A percentile compares a stretch with the other conserved stretches of the same genome.
Evolutionary conservation across 1,140 invertebrate genomes (phyloP).

Genomic region (Papilio glaucus): DNA sequence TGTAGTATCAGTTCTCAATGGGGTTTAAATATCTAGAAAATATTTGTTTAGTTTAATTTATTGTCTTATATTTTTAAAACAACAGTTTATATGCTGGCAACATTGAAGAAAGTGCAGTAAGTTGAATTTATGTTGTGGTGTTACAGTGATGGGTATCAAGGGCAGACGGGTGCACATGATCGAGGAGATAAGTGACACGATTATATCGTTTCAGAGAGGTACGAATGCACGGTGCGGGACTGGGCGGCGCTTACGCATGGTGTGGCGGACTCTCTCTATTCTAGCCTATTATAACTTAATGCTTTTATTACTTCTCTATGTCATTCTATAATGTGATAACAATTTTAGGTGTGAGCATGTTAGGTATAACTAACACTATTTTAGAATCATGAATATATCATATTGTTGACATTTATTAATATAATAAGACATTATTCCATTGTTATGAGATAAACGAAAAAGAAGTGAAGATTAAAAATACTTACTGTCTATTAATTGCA

Average conservation of each 20-base stretch:
- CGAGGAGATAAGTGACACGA: constrained; percentile 98
- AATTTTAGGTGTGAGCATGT: neutral
- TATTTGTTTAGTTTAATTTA: constrained; percentile 41
- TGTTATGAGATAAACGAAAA: neutral
- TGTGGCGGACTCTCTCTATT: constrained; percentile 54
- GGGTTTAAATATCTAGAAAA: constrained; percentile 6
- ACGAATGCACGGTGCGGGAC: constrained; percentile 77
- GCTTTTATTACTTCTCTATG: constrained; percentile 34
- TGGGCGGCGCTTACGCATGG: constrained; percentile 59
- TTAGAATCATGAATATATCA: neutral
- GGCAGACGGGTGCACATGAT: constrained; percentile 98
- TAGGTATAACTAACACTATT: neutral
- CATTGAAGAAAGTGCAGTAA: constrained; percentile 23
- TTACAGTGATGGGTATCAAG: constrained; percentile 98
- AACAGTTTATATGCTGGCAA: constrained; percentile 8
- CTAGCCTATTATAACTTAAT: constrained; percentile 42
- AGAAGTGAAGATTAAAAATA: constrained; percentile 27
- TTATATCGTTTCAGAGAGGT: constrained; percentile 99
- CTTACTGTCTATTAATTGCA: constrained; percentile 56
- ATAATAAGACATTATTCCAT: constrained; percentile 1
- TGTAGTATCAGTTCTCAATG: constrained; percentile 8
- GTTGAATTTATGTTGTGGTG: constrained; percentile 76
- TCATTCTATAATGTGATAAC: neutral
- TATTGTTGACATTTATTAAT: neutral
- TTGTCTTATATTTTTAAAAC: constrained; percentile 36